A percentile compares a stretch with the other conserved stretches of the same genome.
Evolutionary conservation across 2,113 vertebrate species (phyloP).

Genomic region (Myodes glareolus): DNA sequence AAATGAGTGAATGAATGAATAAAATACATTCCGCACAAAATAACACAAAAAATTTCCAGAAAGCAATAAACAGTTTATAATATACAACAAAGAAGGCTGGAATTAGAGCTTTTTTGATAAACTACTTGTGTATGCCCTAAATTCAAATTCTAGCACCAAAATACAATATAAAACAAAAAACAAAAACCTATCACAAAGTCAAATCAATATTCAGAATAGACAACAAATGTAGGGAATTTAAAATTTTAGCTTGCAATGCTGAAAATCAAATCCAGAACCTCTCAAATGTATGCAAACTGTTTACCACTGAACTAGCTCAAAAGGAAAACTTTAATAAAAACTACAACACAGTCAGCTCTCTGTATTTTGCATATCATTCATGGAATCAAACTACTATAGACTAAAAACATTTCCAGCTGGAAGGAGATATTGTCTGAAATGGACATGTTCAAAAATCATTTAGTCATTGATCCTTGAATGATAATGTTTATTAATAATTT

Average conservation of each 20-base stretch:
- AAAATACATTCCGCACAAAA: not conserved
- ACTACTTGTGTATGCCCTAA: not conserved
- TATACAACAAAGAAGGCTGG: not conserved
- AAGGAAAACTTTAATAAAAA: not conserved
- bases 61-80: slow-evolving; percentile 28
- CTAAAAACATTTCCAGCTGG: not conserved
- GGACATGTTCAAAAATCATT: not conserved
- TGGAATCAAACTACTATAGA: not conserved
- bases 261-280: not conserved
- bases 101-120: not conserved
- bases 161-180: not conserved
- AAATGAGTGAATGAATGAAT: not conserved
- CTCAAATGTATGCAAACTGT: not conserved
- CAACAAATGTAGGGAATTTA: not conserved
- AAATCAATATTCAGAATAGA: not conserved
- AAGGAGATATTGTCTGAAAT: not conserved
- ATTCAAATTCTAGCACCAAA: not conserved
- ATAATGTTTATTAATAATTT: not conserved
- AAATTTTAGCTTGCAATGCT: not conserved
- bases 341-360: not conserved
- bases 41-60: not conserved
- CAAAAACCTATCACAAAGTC: not conserved
- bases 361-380: not conserved
- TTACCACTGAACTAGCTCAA: not conserved
- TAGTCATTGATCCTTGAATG: not conserved